Base-by-base conservation (phyloP, 2,113 vertebrate genomes). In the Hylia prasina region DNA sequence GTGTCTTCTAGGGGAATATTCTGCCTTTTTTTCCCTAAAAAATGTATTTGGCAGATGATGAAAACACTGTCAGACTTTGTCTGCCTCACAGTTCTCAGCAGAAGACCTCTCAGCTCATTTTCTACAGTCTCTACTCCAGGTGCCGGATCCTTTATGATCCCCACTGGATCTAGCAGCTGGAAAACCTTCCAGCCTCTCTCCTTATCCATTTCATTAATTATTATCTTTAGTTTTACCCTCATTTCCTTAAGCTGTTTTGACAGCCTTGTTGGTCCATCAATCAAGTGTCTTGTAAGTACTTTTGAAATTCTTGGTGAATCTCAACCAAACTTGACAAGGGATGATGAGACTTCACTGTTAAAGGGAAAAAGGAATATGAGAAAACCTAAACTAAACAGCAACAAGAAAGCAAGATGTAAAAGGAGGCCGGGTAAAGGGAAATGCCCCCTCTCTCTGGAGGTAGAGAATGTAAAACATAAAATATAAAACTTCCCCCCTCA, bases 181-280 rank as follows among this genome's bases (percentile, higher is more conserved):
- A 91, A 89, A 94, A 31, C 79, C 71, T 91, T 87, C 76, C 82
- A 89, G 92, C 56, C 64, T 40, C 28, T 72, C 57, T 45, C 65
- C 35, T 77, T 65, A 45, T 72, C 24, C 0, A 4, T 81, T 82
- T 96, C 78, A 89, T 72, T 95, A 89, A 81, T 87, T 89, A 86
- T 96, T 56, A 85, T 57, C 91, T 88, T 95, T 39, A 68, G 40
- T 31, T 93, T 83, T 47, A 58, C 76, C 47, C 76, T 92, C 64
- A 50, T 80, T 94, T 95, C 51, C 71, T 71, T 95, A 92, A 96
- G 82, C 76, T 78, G 47, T 66, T 94, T 77, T 94, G 95, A 95
- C 96, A 96, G 89, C 76, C 86, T 47, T 28, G 64, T 83, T 94
- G 91, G 89, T 21, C 90, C 94, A 77, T 96, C 96, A 96, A 86